These are phyloP conservation scores for Scaptomyza cyrtandrae DNA, from an alignment of 2,888 invertebrate genomes.

Conservation along the genomic window DNA sequence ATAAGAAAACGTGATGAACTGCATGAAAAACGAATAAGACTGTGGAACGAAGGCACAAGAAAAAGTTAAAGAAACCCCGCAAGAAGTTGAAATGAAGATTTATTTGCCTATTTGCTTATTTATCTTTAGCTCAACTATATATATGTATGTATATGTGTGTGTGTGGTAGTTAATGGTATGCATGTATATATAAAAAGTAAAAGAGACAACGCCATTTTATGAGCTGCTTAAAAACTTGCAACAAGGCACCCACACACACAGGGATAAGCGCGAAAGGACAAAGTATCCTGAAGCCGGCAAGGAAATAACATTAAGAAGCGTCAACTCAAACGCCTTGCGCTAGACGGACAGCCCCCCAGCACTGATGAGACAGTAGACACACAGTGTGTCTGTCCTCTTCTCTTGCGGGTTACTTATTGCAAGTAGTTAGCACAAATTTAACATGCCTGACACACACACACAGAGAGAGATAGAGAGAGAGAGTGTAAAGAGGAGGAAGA, in stretches of 20 bases:
- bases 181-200: neutral
- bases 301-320: conserved; percentile 59
- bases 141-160: too few relatives aligned
- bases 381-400: neutral
- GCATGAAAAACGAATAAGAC: conserved; percentile 1
- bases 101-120: conserved; percentile 81
- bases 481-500: neutral
- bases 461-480: neutral
- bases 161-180: neutral
- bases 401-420: conserved; percentile 42
- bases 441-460: conserved; percentile 24
- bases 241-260: conserved; percentile 8
- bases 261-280: conserved; percentile 24
- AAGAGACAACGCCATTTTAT: conserved; percentile 43
- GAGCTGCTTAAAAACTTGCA: conserved; percentile 53
- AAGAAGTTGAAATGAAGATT: conserved; percentile 80
- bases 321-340: conserved; percentile 54
- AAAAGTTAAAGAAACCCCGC: conserved; percentile 66
- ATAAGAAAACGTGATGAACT: conserved; percentile 23
- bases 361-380: conserved; percentile 9
- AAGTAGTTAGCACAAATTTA: conserved; percentile 47
- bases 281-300: conserved; percentile 29
- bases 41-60: conserved; percentile 13
- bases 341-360: conserved; percentile 5
- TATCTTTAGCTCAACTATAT: conserved; percentile 68